These are phyloP conservation scores for Drosophila cardini DNA, from an alignment of 1,140 invertebrate genomes.

Conservation along the genomic window DNA sequence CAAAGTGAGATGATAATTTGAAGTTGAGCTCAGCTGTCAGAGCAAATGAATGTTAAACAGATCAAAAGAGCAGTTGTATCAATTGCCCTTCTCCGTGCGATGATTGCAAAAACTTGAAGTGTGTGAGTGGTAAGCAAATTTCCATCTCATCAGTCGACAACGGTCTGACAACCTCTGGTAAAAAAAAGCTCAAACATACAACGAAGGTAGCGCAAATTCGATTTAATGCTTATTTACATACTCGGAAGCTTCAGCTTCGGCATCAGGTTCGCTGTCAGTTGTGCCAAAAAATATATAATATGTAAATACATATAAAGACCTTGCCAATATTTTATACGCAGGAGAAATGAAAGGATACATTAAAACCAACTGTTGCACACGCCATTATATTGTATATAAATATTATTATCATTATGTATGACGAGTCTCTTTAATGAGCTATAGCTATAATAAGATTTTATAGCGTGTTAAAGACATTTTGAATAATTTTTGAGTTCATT, in stretches of 20 bases:
- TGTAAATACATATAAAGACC: conserved; percentile 8
- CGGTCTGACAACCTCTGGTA: conserved; percentile 8
- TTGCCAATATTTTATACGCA: neutral
- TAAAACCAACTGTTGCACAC: conserved; percentile 15
- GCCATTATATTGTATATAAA: conserved; percentile 12
- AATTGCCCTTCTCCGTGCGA: conserved; percentile 60
- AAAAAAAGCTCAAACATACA: conserved; percentile 21
- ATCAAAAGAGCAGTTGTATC: conserved; percentile 72
- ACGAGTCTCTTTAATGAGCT: neutral
- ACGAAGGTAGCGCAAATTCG: conserved; percentile 69
- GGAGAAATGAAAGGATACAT: neutral
- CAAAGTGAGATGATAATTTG: conserved; percentile 35
- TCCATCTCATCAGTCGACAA: conserved; percentile 31
- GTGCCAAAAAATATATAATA: conserved; percentile 12
- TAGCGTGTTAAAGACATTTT: no score
- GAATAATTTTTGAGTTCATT: no score
- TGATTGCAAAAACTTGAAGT: conserved; percentile 70
- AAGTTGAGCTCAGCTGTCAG: conserved; percentile 48
- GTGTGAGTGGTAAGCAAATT: conserved; percentile 55
- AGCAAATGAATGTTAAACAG: conserved; percentile 56
- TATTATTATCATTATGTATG: neutral
- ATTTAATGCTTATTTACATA: conserved; percentile 80
- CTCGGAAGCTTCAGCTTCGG: no score
- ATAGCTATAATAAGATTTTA: no score
- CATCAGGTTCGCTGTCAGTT: conserved; percentile 9